Percentiles rank a stretch among this genome's conserved stretches.
These are phyloP conservation scores for Zoanthus gigantus DNA, from an alignment of 92 coral and sea anemone species.

Conservation along the genomic window DNA sequence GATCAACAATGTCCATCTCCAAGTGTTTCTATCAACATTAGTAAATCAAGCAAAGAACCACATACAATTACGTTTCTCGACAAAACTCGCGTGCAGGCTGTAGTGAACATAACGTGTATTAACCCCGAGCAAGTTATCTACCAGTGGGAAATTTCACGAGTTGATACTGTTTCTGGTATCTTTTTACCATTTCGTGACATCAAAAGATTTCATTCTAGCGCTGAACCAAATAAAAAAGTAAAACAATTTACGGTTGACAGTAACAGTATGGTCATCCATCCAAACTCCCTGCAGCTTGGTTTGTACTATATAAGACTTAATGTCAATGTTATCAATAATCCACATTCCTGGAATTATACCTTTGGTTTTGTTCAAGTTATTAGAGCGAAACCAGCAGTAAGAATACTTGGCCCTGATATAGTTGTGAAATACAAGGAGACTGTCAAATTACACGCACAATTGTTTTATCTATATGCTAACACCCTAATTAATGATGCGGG, in stretches of 20 bases:
- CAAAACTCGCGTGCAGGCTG: conserved; percentile 43
- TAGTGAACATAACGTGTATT: conserved; percentile 58
- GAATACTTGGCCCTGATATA: conserved; percentile 55
- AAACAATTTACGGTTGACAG: conserved; percentile 34
- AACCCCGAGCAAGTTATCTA: conserved; percentile 38
- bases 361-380: conserved; percentile 76
- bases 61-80: conserved; percentile 54
- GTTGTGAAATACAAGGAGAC: conserved; percentile 69
- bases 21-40: conserved; percentile 57
- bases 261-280: conserved; percentile 40
- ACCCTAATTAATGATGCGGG: conserved; percentile 20
- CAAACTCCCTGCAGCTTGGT: conserved; percentile 51
- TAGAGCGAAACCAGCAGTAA: conserved; percentile 63
- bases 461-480: conserved; percentile 61
- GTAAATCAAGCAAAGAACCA: conserved; percentile 45
- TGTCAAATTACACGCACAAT: conserved; percentile 62
- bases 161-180: neutral
- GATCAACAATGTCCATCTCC: conserved; percentile 79
- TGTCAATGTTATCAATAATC: conserved; percentile 57
- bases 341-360: conserved; percentile 67
- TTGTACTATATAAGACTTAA: conserved; percentile 63
- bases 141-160: conserved; percentile 63
- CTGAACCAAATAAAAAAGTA: conserved; percentile 42
- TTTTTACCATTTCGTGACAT: conserved; percentile 22
- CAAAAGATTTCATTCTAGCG: conserved; percentile 12